phyloP scores from a whole-genome alignment of 2,113 vertebrate species.

The Amblyornis subalaris region DNA sequence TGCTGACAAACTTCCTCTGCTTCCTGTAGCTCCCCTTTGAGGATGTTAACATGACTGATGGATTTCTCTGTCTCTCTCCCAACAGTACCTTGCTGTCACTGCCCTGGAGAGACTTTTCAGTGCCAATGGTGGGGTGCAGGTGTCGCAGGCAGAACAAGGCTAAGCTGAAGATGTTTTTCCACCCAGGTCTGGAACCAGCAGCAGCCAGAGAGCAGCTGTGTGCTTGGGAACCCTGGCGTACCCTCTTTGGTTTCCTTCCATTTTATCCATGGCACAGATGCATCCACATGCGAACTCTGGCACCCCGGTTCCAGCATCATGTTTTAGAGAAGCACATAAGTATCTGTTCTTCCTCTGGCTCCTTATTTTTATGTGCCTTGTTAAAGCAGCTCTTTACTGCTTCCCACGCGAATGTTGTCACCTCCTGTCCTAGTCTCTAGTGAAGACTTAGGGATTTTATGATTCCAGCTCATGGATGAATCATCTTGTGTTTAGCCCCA shows the following conservation, averaged over 20 bases:
- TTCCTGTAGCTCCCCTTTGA: neutral
- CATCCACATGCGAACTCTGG: neutral
- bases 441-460: neutral
- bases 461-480: neutral
- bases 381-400: slow-evolving; percentile 11
- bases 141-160: neutral
- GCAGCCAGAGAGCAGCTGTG: neutral
- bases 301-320: neutral
- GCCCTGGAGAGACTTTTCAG: neutral
- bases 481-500: neutral
- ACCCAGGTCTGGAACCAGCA: neutral
- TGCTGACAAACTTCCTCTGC: neutral
- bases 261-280: neutral
- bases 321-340: neutral
- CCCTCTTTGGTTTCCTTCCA: neutral
- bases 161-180: neutral
- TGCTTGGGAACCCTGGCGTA: neutral
- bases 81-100: neutral
- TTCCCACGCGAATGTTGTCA: neutral
- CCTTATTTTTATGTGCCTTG: neutral
- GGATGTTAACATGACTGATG: neutral
- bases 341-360: neutral
- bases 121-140: neutral
- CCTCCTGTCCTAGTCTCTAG: neutral
- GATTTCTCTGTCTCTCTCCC: neutral